Evolutionary conservation across 2,797 vertebrate species (phyloP), one percentile per base, ranked within the genome.

Genomic region (Sebastes glaucus): DNA sequence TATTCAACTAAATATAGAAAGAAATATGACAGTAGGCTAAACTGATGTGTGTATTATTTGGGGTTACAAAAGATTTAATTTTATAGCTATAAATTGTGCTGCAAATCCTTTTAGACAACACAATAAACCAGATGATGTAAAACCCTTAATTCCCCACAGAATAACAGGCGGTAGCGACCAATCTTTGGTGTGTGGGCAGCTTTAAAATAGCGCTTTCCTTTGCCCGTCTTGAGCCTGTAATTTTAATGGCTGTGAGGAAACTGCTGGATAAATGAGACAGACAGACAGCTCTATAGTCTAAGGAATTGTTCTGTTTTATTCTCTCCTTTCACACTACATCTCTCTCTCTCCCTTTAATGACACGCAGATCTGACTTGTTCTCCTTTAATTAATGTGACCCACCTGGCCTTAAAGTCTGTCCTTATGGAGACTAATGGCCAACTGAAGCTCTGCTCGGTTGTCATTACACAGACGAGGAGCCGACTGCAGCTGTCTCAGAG

Each of bases 351-450:
- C 28, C n/a, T n/a, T 82, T 85, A 81, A 87, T 88, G 87, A 87
- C 88, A 88, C 33, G 18, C 35, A 73, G 71, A 87, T 90, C 87
- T 88, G 86, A 90, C 90, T 92, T 90, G 89, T 83, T 84, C 87
- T 77, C 62, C 91, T 88, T 90, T 93, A 94, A 94, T 94, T 92
- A 87, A 20, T 81, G 63, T 83, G 89, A 91, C 88, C 90, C 80
- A 86, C 84, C 88, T 91, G 78, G 83, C 84, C 83, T 74, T 66
- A 72, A 86, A 88, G 91, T 83, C 90, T 87, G 88, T 71, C 28
- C 81, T 84, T 64, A 81, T 81, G 75, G 87, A 89, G 84, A 81
- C 87, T 95, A 95, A 95, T 96, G 93, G 90, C 86, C 94, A 92
- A 82, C 89, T 92, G 89, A 78, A 91, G 89, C 78, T 81, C 61